These are phyloP conservation scores for Myotis davidii DNA, from an alignment of 2,113 vertebrate genomes.

Conservation along the genomic window DNA sequence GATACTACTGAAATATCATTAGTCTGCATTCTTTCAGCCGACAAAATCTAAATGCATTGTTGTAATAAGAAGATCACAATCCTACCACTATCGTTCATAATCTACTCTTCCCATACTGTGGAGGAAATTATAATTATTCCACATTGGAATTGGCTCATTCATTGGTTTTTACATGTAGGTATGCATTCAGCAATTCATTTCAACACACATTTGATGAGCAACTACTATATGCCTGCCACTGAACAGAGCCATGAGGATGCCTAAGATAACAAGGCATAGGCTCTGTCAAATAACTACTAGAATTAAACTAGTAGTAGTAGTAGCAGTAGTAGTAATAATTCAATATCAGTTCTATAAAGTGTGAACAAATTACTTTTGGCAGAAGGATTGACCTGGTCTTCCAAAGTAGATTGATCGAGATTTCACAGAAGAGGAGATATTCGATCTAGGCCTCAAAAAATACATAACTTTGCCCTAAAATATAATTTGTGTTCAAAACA, in stretches of 20 bases:
- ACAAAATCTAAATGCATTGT: not conserved
- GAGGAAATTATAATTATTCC: not conserved
- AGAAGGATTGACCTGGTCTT: not conserved
- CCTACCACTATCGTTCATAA: not conserved
- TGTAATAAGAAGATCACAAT: not conserved
- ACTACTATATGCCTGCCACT: not conserved
- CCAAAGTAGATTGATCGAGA: not conserved
- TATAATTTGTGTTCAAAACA: not conserved
- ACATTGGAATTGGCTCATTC: not conserved
- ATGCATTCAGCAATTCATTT: not conserved
- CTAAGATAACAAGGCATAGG: not conserved
- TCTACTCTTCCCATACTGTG: not conserved
- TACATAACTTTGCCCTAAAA: not conserved
- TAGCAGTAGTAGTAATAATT: not conserved
- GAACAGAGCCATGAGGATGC: not conserved
- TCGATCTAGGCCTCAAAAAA: constrained; percentile 3
- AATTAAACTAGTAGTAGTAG: not conserved
- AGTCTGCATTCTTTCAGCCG: not conserved
- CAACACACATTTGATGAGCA: constrained; percentile 7
- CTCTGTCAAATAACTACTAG: not conserved
- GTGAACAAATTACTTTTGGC: not conserved
- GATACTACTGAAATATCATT: not conserved
- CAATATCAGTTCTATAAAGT: not conserved
- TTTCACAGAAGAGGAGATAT: constrained; percentile 7
- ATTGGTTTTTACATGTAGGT: not conserved